phyloP scores from a whole-genome alignment of 2,797 vertebrate genomes.

The Sebastes ruberrimus region DNA sequence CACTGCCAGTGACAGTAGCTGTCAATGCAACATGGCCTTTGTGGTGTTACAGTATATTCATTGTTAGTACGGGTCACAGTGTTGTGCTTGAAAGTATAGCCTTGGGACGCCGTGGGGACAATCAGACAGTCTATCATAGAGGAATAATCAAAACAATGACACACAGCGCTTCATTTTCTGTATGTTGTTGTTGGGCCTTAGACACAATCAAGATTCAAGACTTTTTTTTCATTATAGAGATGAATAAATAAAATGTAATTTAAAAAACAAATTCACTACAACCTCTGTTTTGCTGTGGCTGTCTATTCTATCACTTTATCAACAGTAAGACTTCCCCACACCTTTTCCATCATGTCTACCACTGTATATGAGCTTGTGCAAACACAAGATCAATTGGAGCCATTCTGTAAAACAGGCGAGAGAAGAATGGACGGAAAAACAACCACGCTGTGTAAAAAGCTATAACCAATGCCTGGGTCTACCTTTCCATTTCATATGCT shows the following conservation, averaged over 20 bases:
- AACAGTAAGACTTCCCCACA: neutral
- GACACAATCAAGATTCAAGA: neutral
- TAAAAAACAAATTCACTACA: neutral
- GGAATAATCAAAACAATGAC: neutral
- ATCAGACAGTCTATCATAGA: neutral
- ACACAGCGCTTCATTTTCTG: neutral
- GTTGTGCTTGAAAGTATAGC: neutral
- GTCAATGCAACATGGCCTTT: neutral
- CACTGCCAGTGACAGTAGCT: neutral
- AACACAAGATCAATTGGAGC: neutral
- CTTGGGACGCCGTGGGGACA: neutral
- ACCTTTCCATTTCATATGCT: constrained; percentile 20
- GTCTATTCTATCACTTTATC: neutral
- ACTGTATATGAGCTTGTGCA: neutral
- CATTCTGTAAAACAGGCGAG: neutral
- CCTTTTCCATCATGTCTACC: neutral
- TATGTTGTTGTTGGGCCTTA: neutral
- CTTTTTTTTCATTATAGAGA: neutral
- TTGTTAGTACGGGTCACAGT: neutral
- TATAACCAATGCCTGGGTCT: neutral
- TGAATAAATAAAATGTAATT: neutral
- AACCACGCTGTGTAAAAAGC: constrained; percentile 2
- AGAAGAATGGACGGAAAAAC: neutral
- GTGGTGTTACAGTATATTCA: neutral
- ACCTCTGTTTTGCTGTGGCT: neutral